phyloP scores from a whole-genome alignment of 1,140 invertebrate genomes.

The Caenorhabditis remanei region DNA sequence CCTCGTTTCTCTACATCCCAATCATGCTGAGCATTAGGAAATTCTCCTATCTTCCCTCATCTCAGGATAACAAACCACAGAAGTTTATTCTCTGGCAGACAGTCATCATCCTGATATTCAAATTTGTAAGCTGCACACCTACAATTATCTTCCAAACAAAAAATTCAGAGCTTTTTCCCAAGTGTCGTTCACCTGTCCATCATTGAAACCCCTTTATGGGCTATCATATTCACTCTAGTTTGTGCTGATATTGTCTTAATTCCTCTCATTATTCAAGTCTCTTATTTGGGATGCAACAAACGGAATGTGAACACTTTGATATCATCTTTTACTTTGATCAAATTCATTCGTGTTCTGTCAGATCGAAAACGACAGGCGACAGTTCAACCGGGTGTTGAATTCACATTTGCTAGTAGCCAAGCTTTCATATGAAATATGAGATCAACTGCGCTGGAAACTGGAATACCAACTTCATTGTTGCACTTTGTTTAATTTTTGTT shows the following conservation, averaged over 20 bases:
- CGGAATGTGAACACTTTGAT: not conserved
- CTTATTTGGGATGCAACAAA: not conserved
- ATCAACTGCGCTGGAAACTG: too few species aligned
- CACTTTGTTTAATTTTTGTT: too few species aligned
- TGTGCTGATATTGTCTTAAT: not conserved
- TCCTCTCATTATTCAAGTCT: not conserved
- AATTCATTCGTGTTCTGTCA: not conserved
- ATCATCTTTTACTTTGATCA: not conserved
- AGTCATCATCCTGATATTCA: not conserved
- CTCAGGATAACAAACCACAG: not conserved
- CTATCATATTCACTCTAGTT: not conserved
- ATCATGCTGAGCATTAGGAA: too few species aligned
- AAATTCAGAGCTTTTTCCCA: too few species aligned
- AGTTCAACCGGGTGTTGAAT: too few species aligned
- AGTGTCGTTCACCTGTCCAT: too few species aligned
- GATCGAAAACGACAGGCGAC: too few species aligned
- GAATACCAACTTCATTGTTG: too few species aligned
- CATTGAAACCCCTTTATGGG: too few species aligned
- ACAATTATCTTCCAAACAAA: not conserved
- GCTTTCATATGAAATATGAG: too few species aligned
- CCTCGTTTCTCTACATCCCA: too few species aligned
- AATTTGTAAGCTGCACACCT: not conserved
- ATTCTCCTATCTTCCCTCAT: too few species aligned
- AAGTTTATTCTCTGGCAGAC: not conserved
- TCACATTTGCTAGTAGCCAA: not conserved